phyloP scores from a whole-genome alignment of 2,797 vertebrate genomes.

The Anabacerthia variegaticeps region DNA sequence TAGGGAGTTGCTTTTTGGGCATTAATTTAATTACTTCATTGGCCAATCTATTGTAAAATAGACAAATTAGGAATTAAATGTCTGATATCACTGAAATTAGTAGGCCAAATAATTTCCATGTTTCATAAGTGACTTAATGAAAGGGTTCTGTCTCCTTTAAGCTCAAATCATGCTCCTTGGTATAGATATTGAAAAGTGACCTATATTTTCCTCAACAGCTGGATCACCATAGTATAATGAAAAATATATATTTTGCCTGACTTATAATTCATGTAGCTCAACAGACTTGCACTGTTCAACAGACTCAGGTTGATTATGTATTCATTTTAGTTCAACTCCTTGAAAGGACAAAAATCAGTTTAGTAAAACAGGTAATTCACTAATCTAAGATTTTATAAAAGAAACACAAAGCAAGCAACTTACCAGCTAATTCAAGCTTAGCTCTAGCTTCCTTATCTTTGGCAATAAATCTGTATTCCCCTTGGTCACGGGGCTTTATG shows the following conservation, averaged over 20 bases:
- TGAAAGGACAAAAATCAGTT: neutral
- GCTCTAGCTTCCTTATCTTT: slow-evolving; percentile 97
- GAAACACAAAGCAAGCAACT: slow-evolving; percentile 42
- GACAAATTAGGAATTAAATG: neutral
- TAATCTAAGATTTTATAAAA: neutral
- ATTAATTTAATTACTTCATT: neutral
- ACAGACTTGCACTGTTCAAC: neutral
- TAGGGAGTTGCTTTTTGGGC: neutral
- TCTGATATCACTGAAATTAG: neutral
- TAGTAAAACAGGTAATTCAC: neutral
- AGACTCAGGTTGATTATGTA: neutral
- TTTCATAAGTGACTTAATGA: neutral
- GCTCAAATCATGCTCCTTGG: neutral
- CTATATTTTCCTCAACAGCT: neutral
- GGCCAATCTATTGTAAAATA: neutral
- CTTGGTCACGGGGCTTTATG: slow-evolving; percentile 94
- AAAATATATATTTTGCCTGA: neutral
- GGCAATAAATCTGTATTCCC: slow-evolving; percentile 93
- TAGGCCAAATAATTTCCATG: neutral
- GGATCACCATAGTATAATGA: neutral
- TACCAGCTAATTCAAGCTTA: slow-evolving; percentile 95
- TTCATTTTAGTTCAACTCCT: neutral
- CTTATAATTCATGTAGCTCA: neutral
- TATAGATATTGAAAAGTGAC: neutral
- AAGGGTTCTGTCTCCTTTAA: neutral